phyloP scores from a whole-genome alignment of 2,113 vertebrate species.

The Monopterus albus region DNA sequence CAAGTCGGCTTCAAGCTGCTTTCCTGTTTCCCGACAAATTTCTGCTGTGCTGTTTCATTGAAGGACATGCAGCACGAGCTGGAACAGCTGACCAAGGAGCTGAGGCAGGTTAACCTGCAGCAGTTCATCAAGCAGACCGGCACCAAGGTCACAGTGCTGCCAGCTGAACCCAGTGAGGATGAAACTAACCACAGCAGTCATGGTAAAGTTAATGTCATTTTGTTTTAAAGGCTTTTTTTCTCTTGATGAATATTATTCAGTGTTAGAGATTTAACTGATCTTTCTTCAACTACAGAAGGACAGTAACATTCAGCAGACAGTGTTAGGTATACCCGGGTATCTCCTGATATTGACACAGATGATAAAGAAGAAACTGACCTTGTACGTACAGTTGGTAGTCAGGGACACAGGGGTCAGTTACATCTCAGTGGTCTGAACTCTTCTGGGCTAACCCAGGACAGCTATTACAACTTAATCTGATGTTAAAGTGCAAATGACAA shows the following conservation, averaged over 20 bases:
- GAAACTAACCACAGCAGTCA: slow-evolving; percentile 79
- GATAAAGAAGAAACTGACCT: slow-evolving; percentile 7
- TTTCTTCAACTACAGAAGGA: too few species aligned
- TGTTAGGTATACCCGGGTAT: not conserved
- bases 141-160: slow-evolving; percentile 95
- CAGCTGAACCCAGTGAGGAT: slow-evolving; percentile 88
- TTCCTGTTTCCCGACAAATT: not conserved
- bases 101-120: slow-evolving; percentile 96
- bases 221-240: not conserved
- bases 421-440: slow-evolving; percentile 1
- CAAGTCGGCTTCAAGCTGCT: not conserved
- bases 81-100: slow-evolving; percentile 96
- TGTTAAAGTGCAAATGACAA: slow-evolving; percentile 4
- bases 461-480: not conserved
- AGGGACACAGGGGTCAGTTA: not conserved
- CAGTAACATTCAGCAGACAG: too few species aligned
- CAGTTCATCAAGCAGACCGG: slow-evolving; percentile 98
- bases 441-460: not conserved
- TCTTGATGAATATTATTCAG: not conserved
- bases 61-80: slow-evolving; percentile 96
- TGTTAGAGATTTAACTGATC: not conserved
- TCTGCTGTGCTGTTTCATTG: slow-evolving; percentile 26
- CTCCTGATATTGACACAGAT: not conserved
- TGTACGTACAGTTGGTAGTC: not conserved
- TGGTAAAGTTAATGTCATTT: slow-evolving; percentile 79